Evolutionary conservation across 2,113 vertebrate genomes (phyloP).

Genomic region (Azemiops feae): DNA sequence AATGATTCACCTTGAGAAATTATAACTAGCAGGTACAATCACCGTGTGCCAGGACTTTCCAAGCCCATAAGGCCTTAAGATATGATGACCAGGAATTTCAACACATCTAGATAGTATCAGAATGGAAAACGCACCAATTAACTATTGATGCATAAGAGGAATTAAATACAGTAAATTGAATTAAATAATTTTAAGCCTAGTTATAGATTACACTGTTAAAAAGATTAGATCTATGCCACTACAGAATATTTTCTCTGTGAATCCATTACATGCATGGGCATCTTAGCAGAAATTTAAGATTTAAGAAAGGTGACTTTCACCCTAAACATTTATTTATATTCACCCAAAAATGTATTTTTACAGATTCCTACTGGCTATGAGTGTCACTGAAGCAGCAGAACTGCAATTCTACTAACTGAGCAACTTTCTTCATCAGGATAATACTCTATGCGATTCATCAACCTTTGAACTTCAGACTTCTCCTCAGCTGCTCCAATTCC

Average conservation of each 20-base stretch:
- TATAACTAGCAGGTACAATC: neutral
- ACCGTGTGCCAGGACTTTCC: neutral
- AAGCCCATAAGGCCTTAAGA: neutral
- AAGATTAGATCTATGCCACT: neutral
- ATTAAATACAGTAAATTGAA: neutral
- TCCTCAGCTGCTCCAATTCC: neutral
- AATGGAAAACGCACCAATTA: neutral
- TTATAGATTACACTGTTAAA: neutral
- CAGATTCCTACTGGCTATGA: neutral
- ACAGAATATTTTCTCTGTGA: neutral
- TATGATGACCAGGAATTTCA: neutral
- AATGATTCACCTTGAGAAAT: neutral
- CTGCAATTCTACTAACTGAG: neutral
- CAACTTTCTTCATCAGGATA: neutral
- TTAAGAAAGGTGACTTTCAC: neutral
- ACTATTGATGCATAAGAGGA: neutral
- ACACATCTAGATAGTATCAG: neutral
- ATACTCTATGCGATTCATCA: neutral
- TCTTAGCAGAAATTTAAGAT: neutral
- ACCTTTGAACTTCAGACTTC: constrained; percentile 3
- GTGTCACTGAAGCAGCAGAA: neutral
- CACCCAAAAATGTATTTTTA: neutral
- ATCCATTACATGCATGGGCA: neutral
- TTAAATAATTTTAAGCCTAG: neutral
- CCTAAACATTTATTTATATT: neutral